Evolutionary conservation across 1,140 invertebrate genomes (phyloP).

Genomic region (Mercenaria mercenaria): DNA sequence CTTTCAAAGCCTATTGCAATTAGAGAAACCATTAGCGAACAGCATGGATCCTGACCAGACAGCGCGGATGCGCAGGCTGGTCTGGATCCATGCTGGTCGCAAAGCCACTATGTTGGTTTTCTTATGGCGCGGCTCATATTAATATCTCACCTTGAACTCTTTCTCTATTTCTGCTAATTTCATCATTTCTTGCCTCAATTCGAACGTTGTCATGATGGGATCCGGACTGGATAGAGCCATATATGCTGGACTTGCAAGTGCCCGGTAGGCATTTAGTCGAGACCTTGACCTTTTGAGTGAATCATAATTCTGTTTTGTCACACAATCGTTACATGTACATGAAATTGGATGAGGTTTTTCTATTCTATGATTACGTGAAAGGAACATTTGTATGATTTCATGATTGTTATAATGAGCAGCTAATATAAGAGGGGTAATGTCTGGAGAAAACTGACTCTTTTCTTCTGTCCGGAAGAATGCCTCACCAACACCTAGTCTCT

Average conservation of each 20-base stretch:
- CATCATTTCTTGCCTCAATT: constrained; percentile 88
- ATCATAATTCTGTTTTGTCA: constrained; percentile 86
- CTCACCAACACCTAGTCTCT: constrained; percentile 81
- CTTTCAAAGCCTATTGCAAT: too few species aligned
- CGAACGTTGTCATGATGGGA: constrained; percentile 90
- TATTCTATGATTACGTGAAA: constrained; percentile 85
- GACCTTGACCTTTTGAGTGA: constrained; percentile 84
- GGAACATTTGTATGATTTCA: constrained; percentile 86
- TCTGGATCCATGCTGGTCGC: too few species aligned
- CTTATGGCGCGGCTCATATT: too few species aligned
- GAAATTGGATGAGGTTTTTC: constrained; percentile 88
- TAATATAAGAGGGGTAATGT: constrained; percentile 85
- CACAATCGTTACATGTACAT: constrained; percentile 88
- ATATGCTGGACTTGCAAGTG: constrained; percentile 87
- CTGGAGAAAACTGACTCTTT: constrained; percentile 83
- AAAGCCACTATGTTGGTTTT: too few species aligned
- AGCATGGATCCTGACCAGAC: too few species aligned
- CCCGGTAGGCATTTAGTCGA: constrained; percentile 85
- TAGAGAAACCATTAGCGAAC: too few species aligned
- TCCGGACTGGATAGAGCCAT: constrained; percentile 90
- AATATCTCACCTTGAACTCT: constrained; percentile 88
- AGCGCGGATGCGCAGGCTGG: too few species aligned
- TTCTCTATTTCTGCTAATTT: constrained; percentile 86
- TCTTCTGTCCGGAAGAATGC: constrained; percentile 83
- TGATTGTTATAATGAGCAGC: constrained; percentile 86